These are phyloP conservation scores for Oreotrochilus melanogaster DNA, from an alignment of 2,113 vertebrate genomes.

Conservation along the genomic window DNA sequence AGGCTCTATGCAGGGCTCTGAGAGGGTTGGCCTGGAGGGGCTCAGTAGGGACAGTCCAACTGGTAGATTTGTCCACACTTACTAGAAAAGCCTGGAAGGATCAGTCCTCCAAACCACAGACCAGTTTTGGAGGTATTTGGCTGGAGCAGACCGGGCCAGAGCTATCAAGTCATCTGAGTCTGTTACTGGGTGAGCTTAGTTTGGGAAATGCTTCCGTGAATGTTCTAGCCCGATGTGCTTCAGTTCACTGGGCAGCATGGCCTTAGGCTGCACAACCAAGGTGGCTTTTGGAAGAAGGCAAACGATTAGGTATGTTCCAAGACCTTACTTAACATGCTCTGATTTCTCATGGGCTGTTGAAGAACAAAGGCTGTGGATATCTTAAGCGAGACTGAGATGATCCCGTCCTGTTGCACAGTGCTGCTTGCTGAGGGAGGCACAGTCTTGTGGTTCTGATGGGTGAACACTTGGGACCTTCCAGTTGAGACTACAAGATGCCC, in stretches of 20 bases:
- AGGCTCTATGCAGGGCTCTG: accelerated
- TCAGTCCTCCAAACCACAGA: background rate
- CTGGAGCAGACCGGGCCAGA: background rate
- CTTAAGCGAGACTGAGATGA: background rate
- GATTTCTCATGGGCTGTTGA: background rate
- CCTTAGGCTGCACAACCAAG: background rate
- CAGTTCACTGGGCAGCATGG: accelerated
- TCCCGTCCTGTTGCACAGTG: background rate
- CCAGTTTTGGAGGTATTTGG: background rate
- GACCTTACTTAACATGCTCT: background rate
- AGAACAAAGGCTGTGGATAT: background rate
- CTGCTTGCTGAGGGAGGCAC: background rate
- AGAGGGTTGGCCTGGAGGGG: background rate
- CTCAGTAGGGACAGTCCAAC: background rate
- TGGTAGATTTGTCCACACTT: background rate
- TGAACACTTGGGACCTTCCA: background rate
- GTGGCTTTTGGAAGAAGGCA: background rate
- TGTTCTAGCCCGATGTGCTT: background rate
- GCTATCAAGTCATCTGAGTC: background rate
- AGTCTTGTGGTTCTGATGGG: background rate
- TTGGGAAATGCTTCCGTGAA: background rate
- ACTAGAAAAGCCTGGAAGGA: background rate
- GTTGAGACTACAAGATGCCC: accelerated
- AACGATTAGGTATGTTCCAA: background rate
- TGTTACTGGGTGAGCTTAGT: background rate